A percentile compares a stretch with the other conserved stretches of the same genome.
Conservation (phyloP, 2,113 vertebrate species). For the Canis aureus region DNA sequence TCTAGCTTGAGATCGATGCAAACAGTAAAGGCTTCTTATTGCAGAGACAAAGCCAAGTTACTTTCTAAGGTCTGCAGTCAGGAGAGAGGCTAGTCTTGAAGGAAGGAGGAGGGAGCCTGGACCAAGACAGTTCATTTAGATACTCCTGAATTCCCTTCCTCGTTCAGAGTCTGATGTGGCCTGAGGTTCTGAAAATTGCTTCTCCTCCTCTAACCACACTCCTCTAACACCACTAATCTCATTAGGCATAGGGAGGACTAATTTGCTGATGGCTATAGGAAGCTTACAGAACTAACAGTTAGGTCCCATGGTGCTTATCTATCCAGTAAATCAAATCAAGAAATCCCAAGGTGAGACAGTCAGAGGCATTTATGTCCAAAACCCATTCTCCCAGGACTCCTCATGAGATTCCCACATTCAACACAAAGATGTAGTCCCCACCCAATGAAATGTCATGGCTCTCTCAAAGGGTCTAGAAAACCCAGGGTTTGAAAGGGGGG, state of each 20-base stretch:
- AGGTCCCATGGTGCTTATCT: background rate
- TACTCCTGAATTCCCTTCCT: background rate
- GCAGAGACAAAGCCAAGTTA: background rate
- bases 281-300: background rate
- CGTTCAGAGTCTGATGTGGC: background rate
- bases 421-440: background rate
- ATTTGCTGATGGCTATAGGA: background rate
- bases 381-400: background rate
- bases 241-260: fast-evolving
- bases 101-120: background rate
- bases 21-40: background rate
- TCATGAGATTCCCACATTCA: background rate
- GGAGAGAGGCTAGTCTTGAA: background rate
- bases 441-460: background rate
- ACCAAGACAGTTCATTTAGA: background rate
- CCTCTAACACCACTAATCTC: background rate
- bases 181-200: background rate
- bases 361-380: background rate
- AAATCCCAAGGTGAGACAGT: background rate
- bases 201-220: background rate
- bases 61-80: background rate
- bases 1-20: background rate
- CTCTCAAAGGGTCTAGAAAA: background rate
- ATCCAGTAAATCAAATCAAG: background rate
- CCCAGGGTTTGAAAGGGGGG: background rate